Percentiles rank a stretch among this genome's conserved stretches.
phyloP scores from a whole-genome alignment of 2,113 vertebrate species.

The Dromaius novaehollandiae region DNA sequence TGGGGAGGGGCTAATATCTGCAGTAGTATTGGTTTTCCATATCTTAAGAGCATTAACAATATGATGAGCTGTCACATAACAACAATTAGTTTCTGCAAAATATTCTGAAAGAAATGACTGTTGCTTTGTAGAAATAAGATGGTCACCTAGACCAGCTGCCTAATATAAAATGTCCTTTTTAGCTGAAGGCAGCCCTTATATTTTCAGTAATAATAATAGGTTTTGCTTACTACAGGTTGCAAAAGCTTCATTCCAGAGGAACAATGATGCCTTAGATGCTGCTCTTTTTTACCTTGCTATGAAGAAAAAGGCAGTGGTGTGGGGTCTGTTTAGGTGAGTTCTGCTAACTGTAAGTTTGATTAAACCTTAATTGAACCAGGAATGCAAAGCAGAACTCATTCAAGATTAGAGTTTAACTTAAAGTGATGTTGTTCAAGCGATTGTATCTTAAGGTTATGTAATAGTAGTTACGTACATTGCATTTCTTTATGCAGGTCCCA shows the following conservation, averaged over 20 bases:
- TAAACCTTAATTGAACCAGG: background rate
- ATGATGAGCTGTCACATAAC: background rate
- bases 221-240: conserved; percentile 78
- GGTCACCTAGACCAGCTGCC: background rate
- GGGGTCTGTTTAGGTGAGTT: conserved; percentile 95
- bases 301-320: conserved; percentile 98
- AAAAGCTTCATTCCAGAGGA: conserved; percentile 95
- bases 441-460: background rate
- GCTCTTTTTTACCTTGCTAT: conserved; percentile 96
- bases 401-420: background rate
- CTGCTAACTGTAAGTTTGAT: background rate
- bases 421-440: background rate
- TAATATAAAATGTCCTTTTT: background rate
- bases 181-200: background rate
- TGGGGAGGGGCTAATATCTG: background rate
- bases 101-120: background rate
- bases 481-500: conserved; percentile 84
- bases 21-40: background rate
- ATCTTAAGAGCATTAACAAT: background rate
- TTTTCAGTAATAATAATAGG: background rate
- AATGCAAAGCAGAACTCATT: background rate
- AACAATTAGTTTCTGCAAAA: background rate
- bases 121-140: background rate
- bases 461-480: background rate
- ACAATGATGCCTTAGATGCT: conserved; percentile 95